Evolutionary conservation across 1,140 invertebrate species (phyloP).

Genomic region (Diplogasteroides magnus): DNA sequence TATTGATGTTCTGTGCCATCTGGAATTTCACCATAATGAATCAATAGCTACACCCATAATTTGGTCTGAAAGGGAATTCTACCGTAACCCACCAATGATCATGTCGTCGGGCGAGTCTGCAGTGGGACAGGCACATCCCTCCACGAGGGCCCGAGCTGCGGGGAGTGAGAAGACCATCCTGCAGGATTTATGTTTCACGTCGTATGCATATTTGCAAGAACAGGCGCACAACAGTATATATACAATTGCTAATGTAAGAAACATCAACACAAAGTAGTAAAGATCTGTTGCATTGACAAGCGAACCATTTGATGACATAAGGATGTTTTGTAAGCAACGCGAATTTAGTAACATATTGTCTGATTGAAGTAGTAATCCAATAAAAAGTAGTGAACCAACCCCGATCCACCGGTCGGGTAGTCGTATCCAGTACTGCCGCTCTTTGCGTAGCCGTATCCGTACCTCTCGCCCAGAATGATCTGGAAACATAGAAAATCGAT

Average conservation of each 20-base stretch:
- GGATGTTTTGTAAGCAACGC: neutral
- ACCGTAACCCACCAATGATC: constrained; percentile 19
- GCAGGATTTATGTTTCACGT: neutral
- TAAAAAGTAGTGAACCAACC: constrained; percentile 2
- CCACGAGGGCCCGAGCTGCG: constrained; percentile 5
- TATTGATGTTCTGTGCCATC: no score
- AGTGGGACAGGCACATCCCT: constrained; percentile 20
- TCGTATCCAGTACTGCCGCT: constrained; percentile 8
- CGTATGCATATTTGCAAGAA: no score
- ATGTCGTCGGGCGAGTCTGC: constrained; percentile 24
- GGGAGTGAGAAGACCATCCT: constrained; percentile 25
- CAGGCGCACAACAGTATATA: neutral
- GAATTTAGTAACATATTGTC: neutral
- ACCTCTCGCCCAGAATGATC: constrained; percentile 18
- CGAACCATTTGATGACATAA: no score
- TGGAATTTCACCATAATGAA: no score
- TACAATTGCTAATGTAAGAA: neutral
- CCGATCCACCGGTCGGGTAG: constrained; percentile 23
- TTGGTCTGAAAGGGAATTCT: no score
- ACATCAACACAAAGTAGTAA: neutral
- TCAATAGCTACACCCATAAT: no score
- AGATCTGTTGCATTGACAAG: no score
- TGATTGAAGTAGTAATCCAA: neutral
- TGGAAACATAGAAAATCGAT: no score
- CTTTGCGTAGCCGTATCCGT: constrained; percentile 20